Percentiles rank a stretch among this genome's conserved stretches.
Evolutionary conservation across 2,797 vertebrate genomes (phyloP).

Genomic region (Remorina albescens): DNA sequence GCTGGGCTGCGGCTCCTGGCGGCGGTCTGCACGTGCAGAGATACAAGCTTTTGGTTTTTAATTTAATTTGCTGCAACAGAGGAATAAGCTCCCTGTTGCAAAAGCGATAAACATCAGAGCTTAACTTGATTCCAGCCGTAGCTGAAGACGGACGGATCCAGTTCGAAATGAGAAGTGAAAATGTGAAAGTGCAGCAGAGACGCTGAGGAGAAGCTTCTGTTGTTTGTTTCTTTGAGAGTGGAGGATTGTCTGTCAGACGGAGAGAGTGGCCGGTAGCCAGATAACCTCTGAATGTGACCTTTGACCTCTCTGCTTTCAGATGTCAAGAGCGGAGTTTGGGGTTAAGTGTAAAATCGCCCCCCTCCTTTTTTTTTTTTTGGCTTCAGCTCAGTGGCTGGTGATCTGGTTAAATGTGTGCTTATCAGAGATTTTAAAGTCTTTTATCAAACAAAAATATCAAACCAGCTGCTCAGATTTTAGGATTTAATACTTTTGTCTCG

Average conservation of each 20-base stretch:
- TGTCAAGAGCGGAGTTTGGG: constrained; percentile 38
- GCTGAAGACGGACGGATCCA: constrained; percentile 45
- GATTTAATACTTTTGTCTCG: not conserved
- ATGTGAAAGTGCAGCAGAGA: not conserved
- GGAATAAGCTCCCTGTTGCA: constrained; percentile 47
- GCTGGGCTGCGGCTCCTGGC: constrained; percentile 59
- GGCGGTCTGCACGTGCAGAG: constrained; percentile 44
- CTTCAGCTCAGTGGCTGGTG: too few relatives aligned
- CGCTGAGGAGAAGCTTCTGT: not conserved
- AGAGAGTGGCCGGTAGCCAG: constrained; percentile 30
- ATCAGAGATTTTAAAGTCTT: not conserved
- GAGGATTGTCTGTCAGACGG: not conserved
- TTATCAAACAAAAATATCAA: not conserved
- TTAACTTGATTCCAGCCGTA: constrained; percentile 50
- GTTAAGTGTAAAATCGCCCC: constrained; percentile 57
- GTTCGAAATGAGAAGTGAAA: not conserved
- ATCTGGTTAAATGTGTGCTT: too few relatives aligned
- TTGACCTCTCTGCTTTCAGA: constrained; percentile 50
- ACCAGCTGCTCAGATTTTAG: not conserved
- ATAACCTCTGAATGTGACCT: constrained; percentile 63
- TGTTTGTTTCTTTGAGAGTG: not conserved
- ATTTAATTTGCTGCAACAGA: constrained; percentile 46
- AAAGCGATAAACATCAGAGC: constrained; percentile 54
- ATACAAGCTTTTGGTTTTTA: constrained; percentile 62
- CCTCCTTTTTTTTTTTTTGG: too few relatives aligned